phyloP scores from a whole-genome alignment of 1,140 invertebrate genomes.

The Drosophila takahashii region DNA sequence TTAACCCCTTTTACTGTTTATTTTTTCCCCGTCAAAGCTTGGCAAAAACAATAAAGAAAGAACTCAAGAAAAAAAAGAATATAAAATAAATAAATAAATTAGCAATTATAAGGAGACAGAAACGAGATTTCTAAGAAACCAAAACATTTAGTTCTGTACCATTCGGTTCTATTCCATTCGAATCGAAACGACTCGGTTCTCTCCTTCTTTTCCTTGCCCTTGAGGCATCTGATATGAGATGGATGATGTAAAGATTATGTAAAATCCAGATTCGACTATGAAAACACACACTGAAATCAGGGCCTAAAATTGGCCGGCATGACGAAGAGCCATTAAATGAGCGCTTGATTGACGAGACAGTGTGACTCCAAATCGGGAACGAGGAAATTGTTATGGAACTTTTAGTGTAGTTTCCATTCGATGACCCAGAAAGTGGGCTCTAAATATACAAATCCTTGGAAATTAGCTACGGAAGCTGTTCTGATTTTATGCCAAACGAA shows the following conservation, averaged over 20 bases:
- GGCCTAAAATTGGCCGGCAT: conserved; percentile 40
- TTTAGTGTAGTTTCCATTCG: neutral
- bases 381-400: neutral
- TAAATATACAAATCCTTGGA: neutral
- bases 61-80: conserved; percentile 59
- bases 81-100: conserved; percentile 77
- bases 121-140: conserved; percentile 63
- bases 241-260: conserved; percentile 43
- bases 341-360: conserved; percentile 11
- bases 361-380: neutral
- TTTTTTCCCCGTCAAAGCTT: conserved; percentile 28
- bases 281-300: conserved; percentile 41
- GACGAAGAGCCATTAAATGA: conserved; percentile 33
- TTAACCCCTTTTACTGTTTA: conserved; percentile 15
- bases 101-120: conserved; percentile 72
- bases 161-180: conserved; percentile 18
- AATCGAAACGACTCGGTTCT: conserved; percentile 5
- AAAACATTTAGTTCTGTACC: conserved; percentile 39
- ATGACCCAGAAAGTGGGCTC: neutral
- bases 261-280: neutral
- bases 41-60: conserved; percentile 59
- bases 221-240: conserved; percentile 8
- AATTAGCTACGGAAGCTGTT: conserved; percentile 1
- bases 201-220: conserved; percentile 30
- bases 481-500: neutral